phyloP scores from a whole-genome alignment of 1,140 invertebrate species.

The Camponotus vicinus region DNA sequence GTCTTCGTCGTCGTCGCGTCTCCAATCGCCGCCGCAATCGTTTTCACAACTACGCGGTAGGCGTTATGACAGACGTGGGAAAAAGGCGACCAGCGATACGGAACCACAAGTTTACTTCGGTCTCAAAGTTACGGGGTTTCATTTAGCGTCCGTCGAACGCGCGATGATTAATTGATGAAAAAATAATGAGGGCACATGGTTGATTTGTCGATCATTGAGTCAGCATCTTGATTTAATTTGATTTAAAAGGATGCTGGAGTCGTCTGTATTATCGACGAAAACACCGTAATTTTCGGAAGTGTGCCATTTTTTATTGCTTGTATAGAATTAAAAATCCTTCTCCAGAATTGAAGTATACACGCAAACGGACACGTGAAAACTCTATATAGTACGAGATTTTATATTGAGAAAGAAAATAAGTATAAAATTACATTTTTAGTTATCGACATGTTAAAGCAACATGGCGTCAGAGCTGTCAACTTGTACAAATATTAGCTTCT shows the following conservation, averaged over 20 bases:
- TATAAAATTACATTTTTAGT: too few species aligned
- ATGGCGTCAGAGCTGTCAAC: too few species aligned
- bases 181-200: background rate
- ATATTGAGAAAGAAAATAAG: too few species aligned
- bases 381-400: too few species aligned
- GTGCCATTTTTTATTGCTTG: too few species aligned
- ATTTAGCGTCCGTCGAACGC: background rate
- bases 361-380: too few species aligned
- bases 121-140: background rate
- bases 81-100: slow-evolving; percentile 35
- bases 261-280: too few species aligned
- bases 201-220: background rate
- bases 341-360: too few species aligned
- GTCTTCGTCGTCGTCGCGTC: slow-evolving; percentile 40
- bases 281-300: too few species aligned
- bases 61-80: slow-evolving; percentile 44
- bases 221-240: background rate
- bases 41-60: slow-evolving; percentile 45
- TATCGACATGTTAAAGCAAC: too few species aligned
- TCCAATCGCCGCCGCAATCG: slow-evolving; percentile 55
- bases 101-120: slow-evolving; percentile 20
- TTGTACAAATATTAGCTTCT: too few species aligned
- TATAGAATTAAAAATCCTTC: too few species aligned
- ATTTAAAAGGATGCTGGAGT: background rate
- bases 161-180: background rate